Conservation (phyloP, 2,888 invertebrate species). For the Sceliomorpha sp. region DNA sequence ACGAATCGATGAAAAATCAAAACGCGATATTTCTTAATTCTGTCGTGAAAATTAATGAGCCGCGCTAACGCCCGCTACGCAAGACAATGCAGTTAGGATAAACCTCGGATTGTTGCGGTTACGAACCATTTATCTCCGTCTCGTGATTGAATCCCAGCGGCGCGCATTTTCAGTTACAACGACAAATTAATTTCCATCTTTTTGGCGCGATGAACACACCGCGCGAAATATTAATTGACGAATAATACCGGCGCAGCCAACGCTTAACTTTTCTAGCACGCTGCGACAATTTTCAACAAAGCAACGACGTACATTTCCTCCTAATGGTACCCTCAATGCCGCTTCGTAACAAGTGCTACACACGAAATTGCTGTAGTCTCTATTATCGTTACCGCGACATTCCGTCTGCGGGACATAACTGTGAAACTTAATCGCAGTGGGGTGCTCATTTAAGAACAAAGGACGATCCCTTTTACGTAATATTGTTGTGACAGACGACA, state of each 20-base stretch:
- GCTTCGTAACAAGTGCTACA: constrained; percentile 15
- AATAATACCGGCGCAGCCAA: background rate
- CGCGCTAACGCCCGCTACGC: too few species aligned
- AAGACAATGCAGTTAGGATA: too few species aligned
- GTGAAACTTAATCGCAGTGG: constrained; percentile 22
- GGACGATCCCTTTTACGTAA: constrained; percentile 11
- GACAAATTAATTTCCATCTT: too few species aligned
- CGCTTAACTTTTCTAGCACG: constrained; percentile 9
- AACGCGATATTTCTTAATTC: too few species aligned
- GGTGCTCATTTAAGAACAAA: constrained; percentile 22
- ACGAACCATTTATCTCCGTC: too few species aligned
- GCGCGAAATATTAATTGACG: constrained; percentile 1
- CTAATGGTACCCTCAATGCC: constrained; percentile 9
- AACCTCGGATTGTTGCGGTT: too few species aligned
- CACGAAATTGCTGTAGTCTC: constrained; percentile 23
- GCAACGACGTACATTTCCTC: constrained; percentile 9
- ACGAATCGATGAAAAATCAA: too few species aligned
- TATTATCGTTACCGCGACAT: constrained; percentile 21
- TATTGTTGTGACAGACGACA: constrained; percentile 10
- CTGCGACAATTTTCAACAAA: constrained; percentile 8
- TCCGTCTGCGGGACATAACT: constrained; percentile 24
- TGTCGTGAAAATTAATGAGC: too few species aligned
- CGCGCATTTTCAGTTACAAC: too few species aligned
- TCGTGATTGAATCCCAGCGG: too few species aligned
- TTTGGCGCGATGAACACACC: too few species aligned